These are phyloP conservation scores for Calyptommatus sinebrachiatus DNA, from an alignment of 2,113 vertebrate genomes.

Conservation along the genomic window DNA sequence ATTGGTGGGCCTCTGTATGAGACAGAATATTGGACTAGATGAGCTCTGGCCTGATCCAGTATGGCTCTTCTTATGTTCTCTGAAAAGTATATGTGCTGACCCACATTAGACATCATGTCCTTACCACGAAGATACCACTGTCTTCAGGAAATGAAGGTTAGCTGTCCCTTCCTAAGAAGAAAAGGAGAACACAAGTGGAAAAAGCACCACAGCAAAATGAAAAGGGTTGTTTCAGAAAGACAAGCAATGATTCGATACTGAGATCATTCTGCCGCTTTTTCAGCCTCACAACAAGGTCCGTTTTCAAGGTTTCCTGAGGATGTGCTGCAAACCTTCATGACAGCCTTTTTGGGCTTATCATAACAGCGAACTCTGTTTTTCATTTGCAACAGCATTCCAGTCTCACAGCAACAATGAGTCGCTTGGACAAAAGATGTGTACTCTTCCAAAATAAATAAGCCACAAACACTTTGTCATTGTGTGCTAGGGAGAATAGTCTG, in stretches of 20 bases:
- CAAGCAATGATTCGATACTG: neutral
- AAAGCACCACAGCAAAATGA: neutral
- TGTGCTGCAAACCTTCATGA: conserved; percentile 51
- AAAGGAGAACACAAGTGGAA: neutral
- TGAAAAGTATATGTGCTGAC: neutral
- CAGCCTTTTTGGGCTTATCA: conserved; percentile 64
- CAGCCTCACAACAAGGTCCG: conserved; percentile 62
- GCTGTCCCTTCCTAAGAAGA: neutral
- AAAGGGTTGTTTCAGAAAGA: neutral
- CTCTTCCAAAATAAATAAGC: conserved; percentile 74
- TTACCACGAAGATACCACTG: no score
- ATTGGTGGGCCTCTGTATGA: no score
- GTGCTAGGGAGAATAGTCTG: accelerated
- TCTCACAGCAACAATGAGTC: conserved; percentile 69
- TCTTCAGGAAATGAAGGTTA: neutral
- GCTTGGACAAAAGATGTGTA: conserved; percentile 66
- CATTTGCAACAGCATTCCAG: conserved; percentile 73
- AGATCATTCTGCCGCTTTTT: neutral
- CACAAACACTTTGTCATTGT: neutral
- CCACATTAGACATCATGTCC: neutral
- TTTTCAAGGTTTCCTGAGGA: conserved; percentile 71
- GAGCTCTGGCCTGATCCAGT: no score
- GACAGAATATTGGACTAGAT: no score
- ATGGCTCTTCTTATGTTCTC: no score
- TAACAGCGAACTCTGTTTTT: conserved; percentile 70